Evolutionary conservation across 2,888 invertebrate species (phyloP).

Genomic region (Andrena camellia): DNA sequence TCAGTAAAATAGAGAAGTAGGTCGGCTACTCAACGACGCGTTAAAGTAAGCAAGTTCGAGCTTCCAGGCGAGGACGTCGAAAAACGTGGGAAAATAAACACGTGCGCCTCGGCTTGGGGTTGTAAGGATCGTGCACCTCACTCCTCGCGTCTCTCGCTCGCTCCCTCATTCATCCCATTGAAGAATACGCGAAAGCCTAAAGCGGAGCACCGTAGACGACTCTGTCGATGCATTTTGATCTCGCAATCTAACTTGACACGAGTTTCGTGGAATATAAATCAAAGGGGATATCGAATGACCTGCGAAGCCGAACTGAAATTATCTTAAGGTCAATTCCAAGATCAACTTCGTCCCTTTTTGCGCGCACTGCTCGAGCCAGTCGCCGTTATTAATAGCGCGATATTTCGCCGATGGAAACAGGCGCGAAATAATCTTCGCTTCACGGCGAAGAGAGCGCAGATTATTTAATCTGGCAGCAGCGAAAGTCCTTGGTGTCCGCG

Average conservation of each 20-base stretch:
- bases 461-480: slow-evolving; percentile 16
- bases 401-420: slow-evolving; percentile 5
- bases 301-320: background rate
- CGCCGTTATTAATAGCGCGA: slow-evolving; percentile 8
- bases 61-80: background rate
- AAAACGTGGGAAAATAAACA: no score
- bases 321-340: background rate
- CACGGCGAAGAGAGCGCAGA: background rate
- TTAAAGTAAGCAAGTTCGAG: no score
- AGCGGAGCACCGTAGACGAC: no score
- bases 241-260: no score
- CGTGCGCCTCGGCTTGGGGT: no score
- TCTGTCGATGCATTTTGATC: no score
- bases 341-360: background rate
- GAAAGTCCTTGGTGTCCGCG: background rate
- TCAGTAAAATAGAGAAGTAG: no score
- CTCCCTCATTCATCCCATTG: no score
- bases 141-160: no score
- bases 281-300: background rate
- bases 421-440: background rate
- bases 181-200: no score
- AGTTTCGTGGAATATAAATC: background rate
- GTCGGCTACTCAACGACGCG: no score
- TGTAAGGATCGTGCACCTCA: no score
- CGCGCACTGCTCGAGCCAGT: background rate